These are phyloP conservation scores for Struthidea cinerea DNA, from an alignment of 2,113 vertebrate species.

Conservation along the genomic window DNA sequence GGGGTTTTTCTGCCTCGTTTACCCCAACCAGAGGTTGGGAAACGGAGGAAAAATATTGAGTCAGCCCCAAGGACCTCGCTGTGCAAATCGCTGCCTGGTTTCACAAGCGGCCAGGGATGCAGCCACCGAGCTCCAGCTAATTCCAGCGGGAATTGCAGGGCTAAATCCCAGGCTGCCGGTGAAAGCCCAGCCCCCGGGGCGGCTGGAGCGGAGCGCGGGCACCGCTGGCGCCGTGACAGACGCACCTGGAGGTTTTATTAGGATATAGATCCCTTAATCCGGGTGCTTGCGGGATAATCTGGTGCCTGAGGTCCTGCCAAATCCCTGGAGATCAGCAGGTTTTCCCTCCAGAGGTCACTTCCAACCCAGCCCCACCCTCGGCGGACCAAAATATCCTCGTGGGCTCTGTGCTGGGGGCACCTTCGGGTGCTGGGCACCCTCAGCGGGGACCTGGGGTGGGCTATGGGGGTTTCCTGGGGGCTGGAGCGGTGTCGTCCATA, in stretches of 20 bases:
- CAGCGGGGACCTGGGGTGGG: accelerated
- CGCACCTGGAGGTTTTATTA: background rate
- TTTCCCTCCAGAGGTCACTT: constrained; percentile 25
- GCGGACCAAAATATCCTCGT: accelerated
- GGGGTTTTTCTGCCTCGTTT: accelerated
- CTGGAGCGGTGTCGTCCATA: accelerated
- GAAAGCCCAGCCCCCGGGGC: background rate
- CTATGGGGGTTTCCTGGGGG: background rate
- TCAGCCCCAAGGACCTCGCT: accelerated
- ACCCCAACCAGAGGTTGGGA: background rate
- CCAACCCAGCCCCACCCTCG: background rate
- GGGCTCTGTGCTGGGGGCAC: background rate
- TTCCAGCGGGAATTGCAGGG: background rate
- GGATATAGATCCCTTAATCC: constrained; percentile 17
- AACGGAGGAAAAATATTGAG: background rate
- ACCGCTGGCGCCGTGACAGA: background rate
- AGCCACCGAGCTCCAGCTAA: background rate
- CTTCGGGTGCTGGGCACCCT: background rate
- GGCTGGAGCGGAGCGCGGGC: background rate
- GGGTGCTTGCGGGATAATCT: constrained; percentile 1
- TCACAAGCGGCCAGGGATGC: background rate
- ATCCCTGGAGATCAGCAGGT: constrained; percentile 14
- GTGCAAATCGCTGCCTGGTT: background rate
- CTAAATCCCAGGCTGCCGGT: background rate
- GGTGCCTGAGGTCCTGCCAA: background rate